Evolutionary conservation across 1,140 invertebrate species (phyloP), one percentile per base, ranked within the genome.

Genomic region (Diabrotica virgifera): DNA sequence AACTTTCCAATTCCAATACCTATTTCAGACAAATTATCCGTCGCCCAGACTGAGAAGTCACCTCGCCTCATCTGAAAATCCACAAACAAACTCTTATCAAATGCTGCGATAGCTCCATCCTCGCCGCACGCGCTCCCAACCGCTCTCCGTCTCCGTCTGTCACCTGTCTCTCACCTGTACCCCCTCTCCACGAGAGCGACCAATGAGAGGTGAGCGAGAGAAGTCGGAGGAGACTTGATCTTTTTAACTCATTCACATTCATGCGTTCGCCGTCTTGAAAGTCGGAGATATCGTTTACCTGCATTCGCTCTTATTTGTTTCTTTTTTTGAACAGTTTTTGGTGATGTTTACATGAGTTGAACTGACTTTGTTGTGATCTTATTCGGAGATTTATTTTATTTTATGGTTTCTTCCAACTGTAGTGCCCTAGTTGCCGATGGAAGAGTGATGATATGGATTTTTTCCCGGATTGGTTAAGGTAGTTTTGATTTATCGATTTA

Each of bases 121-220:
- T 24, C 57, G 54, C 36, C 37, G 51, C 55, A 38, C 53, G 13
- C 5, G 5, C 50, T 50, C 8, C 55, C 50, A 24, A 36, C 36
- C 50, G 24, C 7, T 51, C 52, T n/a, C 10, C 35, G n/a, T 24
- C 11, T 52, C 24, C 9, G 37, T 13, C 38, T 64, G 55, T 66
- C 65, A 69, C 70, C 67, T 69, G 67, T 55, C 52, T 67, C 65
- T 68, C 68, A 72, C 68, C 68, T 72, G 64, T 62, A 66, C 58
- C 67, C 65, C 64, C 68, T 62, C 68, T 50, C 38, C 50, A 35
- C n/a, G 35, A 38, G 11, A 13, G 50, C 61, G 55, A 52, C 70
- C 68, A 70, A 70, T 72, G 52, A 24, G 51, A 40, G 46, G 6
- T 50, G 14, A n/a, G 52, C 61, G 59, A 59, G 63, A 66, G 59